Base-by-base conservation (phyloP, 2,113 vertebrate species). In the Forbesichthys papilliferus region DNA sequence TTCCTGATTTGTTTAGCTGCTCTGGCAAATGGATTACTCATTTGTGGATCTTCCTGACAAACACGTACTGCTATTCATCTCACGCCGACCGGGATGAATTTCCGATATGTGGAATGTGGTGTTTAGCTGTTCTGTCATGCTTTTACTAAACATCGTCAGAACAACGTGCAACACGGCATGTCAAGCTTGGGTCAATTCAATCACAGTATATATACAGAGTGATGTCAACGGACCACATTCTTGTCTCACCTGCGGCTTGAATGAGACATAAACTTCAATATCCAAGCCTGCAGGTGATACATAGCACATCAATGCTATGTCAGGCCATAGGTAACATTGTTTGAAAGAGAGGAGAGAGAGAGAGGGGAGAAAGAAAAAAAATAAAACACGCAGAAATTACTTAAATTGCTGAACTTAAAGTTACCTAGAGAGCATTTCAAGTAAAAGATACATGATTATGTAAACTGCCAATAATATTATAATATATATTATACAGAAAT, bases 21-120 rank as follows among this genome's bases (percentile, higher is more conserved):
- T 77, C 77, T 89, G 78, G 83, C 77, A 85, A 83, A 82, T 66
- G 18, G 70, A 91, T 91, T 93, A 91, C 82, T 89, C 87, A 91
- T 89, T 66, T 83, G 84, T 86, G 81, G 84, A 87, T 88, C 84
- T 88, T 92, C 88, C 90, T 89, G 91, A 87, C 87, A 91, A 91
- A 92, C 90, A 89, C 84, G 87, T 79, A 81, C 87, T 84, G 80
- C 82, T 67, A 75, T 84, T 87, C 85, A 64, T 68, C 74, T 62
- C 36, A 3, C 36, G 4, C 57, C n/a, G 68, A 72, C 75, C 75
- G 80, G 79, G 84, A 88, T 79, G 12, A 79, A 79, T 84, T 89
- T 80, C 82, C 87, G 87, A 82, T 74, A 84, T 71, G 33, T 79
- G 87, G 89, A 92, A 89, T 90, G 88, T 71, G 85, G 71, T 87